Base-by-base conservation (phyloP, 2,888 invertebrate species). In the Flexamia atlantica region DNA sequence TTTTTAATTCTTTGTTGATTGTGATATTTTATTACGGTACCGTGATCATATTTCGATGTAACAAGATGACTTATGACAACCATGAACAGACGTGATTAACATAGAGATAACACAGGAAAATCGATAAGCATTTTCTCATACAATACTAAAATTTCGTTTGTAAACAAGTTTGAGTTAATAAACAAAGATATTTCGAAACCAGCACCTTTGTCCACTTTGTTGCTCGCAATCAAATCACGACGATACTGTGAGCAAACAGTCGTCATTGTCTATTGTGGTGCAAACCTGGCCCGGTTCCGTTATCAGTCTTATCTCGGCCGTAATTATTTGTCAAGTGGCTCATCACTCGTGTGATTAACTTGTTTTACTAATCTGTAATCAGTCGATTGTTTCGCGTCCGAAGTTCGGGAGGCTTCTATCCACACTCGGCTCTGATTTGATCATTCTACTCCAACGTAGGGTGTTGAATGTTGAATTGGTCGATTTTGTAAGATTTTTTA, bases 291-390 rank as follows among this genome's bases (percentile, higher is more conserved):
- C 76, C 46, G 28, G 25, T 50, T 28, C 40, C 50, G 4, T 76
- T 76, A 76, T 76, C 76, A 64, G n/a, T 28, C 14, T 46, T 76
- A 46, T 76, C 76, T 12, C 23, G 5, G 12, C 7, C 50, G 76
- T 76, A 76, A 76, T 76, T 76, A 76, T 76, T 76, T 76, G 76
- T 76, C 76, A 46, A 76, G 76, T 76, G 76, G 76, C 28, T 76
- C 28, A 28, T 64, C 64, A 57, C 25, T 64, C 64, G 64, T 28
- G 28, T 64, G 64, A 64, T 64, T 64, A 28, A 64, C 28, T 28
- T 64, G 30, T 28, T 68, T 30, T 36, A 68, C 53, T 53, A 53
- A 53, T 53, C 53, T 46, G 20, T 23, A 53, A 53, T 53, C 53
- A 53, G 46, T 32, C 79, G 32, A 79, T 79, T 79, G 79, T 79